Percentiles rank a stretch among this genome's conserved stretches.
Conservation (phyloP, 2,113 vertebrate genomes). For the Charina bottae region DNA sequence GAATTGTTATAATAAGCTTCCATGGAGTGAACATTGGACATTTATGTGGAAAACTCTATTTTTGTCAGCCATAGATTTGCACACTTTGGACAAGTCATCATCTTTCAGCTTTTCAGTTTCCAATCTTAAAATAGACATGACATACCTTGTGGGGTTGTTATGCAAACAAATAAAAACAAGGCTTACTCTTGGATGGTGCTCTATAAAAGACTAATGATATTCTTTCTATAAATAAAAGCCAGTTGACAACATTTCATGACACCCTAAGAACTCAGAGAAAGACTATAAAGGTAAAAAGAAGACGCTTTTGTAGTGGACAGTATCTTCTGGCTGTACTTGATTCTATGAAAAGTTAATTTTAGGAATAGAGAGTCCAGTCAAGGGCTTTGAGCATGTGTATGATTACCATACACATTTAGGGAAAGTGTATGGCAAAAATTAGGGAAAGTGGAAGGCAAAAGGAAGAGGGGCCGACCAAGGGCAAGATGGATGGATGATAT, state of each 20-base stretch:
- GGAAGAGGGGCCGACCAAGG: too few relatives aligned
- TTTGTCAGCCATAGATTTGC: not conserved
- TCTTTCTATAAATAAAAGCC: not conserved
- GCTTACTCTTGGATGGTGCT: not conserved
- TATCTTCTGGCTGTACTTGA: not conserved
- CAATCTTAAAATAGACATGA: not conserved
- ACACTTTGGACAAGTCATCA: not conserved
- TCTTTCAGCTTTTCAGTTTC: not conserved
- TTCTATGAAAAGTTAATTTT: not conserved
- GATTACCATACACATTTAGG: too few relatives aligned
- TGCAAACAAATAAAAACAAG: constrained; percentile 11
- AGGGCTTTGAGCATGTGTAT: not conserved
- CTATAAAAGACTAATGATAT: constrained; percentile 1
- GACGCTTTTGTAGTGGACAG: not conserved
- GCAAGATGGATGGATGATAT: too few relatives aligned
- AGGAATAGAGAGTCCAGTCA: not conserved
- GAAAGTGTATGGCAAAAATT: too few relatives aligned
- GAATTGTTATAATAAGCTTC: not conserved
- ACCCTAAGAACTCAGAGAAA: not conserved
- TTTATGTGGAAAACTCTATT: not conserved
- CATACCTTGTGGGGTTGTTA: not conserved
- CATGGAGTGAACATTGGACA: not conserved
- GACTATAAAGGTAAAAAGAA: not conserved
- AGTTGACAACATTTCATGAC: not conserved
- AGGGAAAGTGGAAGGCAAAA: too few relatives aligned